Evolutionary conservation across 1,140 invertebrate genomes (phyloP).

Genomic region (Arion vulgaris): DNA sequence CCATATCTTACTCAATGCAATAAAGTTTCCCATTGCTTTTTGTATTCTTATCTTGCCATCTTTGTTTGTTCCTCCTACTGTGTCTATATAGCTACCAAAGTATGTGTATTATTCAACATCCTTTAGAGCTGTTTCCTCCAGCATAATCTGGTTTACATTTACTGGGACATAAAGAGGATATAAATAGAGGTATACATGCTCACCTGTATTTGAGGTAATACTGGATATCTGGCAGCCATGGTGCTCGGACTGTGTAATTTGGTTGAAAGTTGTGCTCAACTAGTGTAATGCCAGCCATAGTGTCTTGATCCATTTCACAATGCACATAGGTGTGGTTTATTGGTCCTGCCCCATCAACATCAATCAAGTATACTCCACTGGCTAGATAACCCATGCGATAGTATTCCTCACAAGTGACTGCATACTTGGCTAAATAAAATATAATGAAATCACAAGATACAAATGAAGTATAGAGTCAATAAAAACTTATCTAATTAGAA

Average conservation of each 20-base stretch:
- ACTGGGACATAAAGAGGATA: no score
- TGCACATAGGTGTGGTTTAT: slow-evolving; percentile 91
- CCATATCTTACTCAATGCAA: no score
- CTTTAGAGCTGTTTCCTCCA: no score
- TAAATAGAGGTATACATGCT: neutral
- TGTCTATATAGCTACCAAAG: no score
- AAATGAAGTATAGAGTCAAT: no score
- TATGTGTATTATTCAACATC: no score
- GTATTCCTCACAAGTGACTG: slow-evolving; percentile 92
- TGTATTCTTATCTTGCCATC: no score
- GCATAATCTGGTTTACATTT: no score
- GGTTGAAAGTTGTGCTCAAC: slow-evolving; percentile 90
- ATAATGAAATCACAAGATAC: slow-evolving; percentile 1
- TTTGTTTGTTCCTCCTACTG: no score
- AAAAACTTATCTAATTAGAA: no score
- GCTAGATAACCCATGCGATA: slow-evolving; percentile 87
- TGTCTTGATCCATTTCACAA: slow-evolving; percentile 87
- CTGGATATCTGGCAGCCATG: slow-evolving; percentile 51
- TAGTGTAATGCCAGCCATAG: slow-evolving; percentile 87
- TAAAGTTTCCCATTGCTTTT: no score
- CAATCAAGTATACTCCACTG: slow-evolving; percentile 89
- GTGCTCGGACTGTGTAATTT: slow-evolving; percentile 53
- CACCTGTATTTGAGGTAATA: slow-evolving; percentile 63
- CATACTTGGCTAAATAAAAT: slow-evolving; percentile 80
- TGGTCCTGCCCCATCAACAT: slow-evolving; percentile 93